phyloP scores from a whole-genome alignment of 1,140 invertebrate genomes.

The Oreohelix idahoensis region DNA sequence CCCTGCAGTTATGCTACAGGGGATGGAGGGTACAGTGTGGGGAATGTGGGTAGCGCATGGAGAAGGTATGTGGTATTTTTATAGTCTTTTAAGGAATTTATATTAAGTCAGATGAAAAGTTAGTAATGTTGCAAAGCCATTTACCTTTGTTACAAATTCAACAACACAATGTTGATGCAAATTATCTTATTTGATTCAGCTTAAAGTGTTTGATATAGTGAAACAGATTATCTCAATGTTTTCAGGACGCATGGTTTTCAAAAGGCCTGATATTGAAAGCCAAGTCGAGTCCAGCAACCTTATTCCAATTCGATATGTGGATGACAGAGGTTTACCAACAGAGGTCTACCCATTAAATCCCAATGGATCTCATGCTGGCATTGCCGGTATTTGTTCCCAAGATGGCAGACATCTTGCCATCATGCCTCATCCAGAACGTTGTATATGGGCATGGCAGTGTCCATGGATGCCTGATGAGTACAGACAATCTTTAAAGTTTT shows the following conservation, averaged over 20 bases:
- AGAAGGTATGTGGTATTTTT: constrained; percentile 83
- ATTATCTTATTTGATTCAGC: too few species aligned
- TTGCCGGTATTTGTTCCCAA: constrained; percentile 89
- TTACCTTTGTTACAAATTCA: too few species aligned
- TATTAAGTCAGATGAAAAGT: too few species aligned
- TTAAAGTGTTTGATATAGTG: too few species aligned
- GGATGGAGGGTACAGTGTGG: constrained; percentile 87
- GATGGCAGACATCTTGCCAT: constrained; percentile 95
- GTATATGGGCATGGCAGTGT: constrained; percentile 71
- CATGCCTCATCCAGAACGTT: constrained; percentile 98
- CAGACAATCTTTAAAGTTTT: constrained; percentile 75
- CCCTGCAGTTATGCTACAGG: constrained; percentile 87
- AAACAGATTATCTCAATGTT: not conserved
- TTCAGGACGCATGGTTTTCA: constrained; percentile 77
- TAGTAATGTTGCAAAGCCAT: too few species aligned
- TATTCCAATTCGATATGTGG: constrained; percentile 86
- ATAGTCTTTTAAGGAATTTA: too few species aligned
- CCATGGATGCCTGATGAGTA: constrained; percentile 70
- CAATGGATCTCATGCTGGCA: constrained; percentile 85
- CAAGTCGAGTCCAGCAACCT: constrained; percentile 79
- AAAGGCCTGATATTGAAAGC: constrained; percentile 74
- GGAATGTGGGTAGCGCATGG: constrained; percentile 98
- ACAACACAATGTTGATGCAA: too few species aligned
- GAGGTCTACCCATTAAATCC: constrained; percentile 92
- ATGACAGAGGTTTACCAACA: constrained; percentile 84